phyloP scores from a whole-genome alignment of 2,797 vertebrate genomes.

The Taenioides sp. region DNA sequence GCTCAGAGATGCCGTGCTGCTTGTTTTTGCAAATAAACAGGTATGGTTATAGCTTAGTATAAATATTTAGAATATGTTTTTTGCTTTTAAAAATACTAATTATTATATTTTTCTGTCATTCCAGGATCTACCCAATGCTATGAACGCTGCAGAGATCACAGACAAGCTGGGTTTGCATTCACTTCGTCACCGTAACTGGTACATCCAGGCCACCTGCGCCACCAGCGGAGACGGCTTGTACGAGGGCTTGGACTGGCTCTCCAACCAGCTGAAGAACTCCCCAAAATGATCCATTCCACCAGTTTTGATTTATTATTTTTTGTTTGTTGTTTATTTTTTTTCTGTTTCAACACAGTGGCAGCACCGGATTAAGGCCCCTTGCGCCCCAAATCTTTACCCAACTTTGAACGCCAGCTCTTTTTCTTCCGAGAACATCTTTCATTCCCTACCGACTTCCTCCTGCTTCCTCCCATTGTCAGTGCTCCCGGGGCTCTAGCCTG shows the following conservation, averaged over 20 bases:
- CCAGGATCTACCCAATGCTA: constrained; percentile 85
- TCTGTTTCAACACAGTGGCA: constrained; percentile 73
- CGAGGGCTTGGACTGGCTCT: constrained; percentile 87
- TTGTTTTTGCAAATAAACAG: constrained; percentile 89
- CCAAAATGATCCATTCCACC: constrained; percentile 84
- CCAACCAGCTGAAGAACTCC: constrained; percentile 85
- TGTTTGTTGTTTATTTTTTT: constrained; percentile 66
- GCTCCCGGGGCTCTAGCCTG: constrained; percentile 68
- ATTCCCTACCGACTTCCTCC: constrained; percentile 41
- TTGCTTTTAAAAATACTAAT: not conserved
- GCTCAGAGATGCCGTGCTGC: constrained; percentile 83
- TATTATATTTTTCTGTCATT: not conserved
- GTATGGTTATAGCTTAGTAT: constrained; percentile 42
- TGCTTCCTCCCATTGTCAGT: constrained; percentile 42
- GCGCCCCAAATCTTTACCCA: constrained; percentile 45
- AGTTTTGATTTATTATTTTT: constrained; percentile 50
- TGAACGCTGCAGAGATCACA: constrained; percentile 88
- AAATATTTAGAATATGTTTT: not conserved
- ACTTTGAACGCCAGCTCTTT: constrained; percentile 46
- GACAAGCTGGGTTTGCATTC: constrained; percentile 85
- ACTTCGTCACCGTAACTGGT: constrained; percentile 84
- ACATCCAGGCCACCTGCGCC: constrained; percentile 87
- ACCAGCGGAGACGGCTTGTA: constrained; percentile 85
- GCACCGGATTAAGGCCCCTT: constrained; percentile 72
- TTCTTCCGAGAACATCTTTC: constrained; percentile 64